These are phyloP conservation scores for Cremastinae sp. DNA, from an alignment of 2,888 invertebrate genomes.

Conservation along the genomic window DNA sequence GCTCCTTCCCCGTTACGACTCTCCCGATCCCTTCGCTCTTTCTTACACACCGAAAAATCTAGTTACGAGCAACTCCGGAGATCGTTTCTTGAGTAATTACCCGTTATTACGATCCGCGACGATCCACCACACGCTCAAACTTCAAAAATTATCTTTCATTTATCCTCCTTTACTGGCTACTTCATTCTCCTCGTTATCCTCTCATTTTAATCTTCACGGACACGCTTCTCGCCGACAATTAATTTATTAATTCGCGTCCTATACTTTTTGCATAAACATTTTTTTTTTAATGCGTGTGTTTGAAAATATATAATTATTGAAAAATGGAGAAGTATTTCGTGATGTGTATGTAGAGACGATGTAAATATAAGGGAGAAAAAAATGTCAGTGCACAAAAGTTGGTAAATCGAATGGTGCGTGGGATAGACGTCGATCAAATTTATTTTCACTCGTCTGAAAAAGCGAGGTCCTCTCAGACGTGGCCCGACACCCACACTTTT, in stretches of 20 bases:
- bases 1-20: constrained; percentile 13
- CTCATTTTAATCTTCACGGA: constrained; percentile 38
- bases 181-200: constrained; percentile 15
- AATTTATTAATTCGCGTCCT: constrained; percentile 49
- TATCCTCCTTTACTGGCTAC: constrained; percentile 1
- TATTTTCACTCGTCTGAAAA: constrained; percentile 10
- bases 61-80: constrained; percentile 47
- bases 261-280: not conserved
- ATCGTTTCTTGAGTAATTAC: constrained; percentile 59
- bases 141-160: constrained; percentile 53
- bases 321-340: no score
- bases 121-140: constrained; percentile 61
- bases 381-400: not conserved
- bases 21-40: constrained; percentile 17
- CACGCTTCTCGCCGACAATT: constrained; percentile 59
- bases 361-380: no score
- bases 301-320: no score
- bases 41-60: constrained; percentile 48
- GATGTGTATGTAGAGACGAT: no score
- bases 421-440: constrained; percentile 24
- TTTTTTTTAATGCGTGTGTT: no score
- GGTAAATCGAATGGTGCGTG: constrained; percentile 14
- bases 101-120: constrained; percentile 59
- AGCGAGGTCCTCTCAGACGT: constrained; percentile 7
- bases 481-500: constrained; percentile 37